These are phyloP conservation scores for Apis laboriosa DNA, from an alignment of 1,140 invertebrate species.

Conservation along the genomic window DNA sequence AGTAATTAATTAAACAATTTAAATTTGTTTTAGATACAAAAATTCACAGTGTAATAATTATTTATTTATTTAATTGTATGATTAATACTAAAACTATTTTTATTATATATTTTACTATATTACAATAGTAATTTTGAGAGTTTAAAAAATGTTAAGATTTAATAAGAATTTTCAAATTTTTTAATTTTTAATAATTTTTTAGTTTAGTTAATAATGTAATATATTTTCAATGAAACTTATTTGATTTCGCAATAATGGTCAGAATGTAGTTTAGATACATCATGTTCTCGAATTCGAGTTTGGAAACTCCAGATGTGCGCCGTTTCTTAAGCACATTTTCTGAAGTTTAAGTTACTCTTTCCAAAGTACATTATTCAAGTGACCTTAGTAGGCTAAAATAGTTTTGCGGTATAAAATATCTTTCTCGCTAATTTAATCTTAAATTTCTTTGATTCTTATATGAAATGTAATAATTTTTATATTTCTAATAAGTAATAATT, in stretches of 20 bases:
- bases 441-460: background rate
- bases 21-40: no score
- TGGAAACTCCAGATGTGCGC: background rate
- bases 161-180: no score
- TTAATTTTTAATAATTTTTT: no score
- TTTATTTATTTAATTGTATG: no score
- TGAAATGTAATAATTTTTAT: background rate
- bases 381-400: background rate
- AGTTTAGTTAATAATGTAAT: background rate
- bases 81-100: no score
- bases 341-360: background rate
- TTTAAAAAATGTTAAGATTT: no score
- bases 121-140: no score
- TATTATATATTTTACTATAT: no score
- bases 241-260: background rate
- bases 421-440: background rate
- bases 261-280: background rate
- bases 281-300: background rate
- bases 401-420: conserved; percentile 2
- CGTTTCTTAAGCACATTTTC: conserved; percentile 10
- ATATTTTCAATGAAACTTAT: background rate
- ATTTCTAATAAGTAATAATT: no score
- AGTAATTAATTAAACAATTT: no score
- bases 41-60: no score
- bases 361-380: background rate